Percentiles rank a stretch among this genome's conserved stretches.
phyloP scores from a whole-genome alignment of 2,113 vertebrate genomes.

The Emydura subglobosa region DNA sequence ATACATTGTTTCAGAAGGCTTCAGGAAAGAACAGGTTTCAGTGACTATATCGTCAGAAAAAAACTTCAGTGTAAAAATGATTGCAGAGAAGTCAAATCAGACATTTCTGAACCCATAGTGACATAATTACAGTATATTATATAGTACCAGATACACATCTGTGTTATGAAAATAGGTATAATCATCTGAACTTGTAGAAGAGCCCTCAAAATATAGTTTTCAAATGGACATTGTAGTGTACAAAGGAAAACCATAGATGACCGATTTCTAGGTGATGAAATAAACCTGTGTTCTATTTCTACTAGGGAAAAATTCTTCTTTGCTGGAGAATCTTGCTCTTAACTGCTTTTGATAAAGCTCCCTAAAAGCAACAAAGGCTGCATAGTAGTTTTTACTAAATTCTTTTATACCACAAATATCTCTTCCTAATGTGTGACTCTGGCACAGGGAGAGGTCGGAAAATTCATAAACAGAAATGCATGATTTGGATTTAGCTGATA shows the following conservation, averaged over 20 bases:
- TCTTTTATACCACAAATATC: not conserved
- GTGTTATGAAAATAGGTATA: not conserved
- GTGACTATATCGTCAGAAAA: not conserved
- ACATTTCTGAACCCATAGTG: not conserved
- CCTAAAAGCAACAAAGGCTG: not conserved
- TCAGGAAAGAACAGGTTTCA: not conserved
- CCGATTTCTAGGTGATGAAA: not conserved
- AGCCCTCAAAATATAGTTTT: not conserved
- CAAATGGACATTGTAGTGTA: not conserved
- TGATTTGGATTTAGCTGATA: not conserved
- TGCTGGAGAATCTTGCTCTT: not conserved
- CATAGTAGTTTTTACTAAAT: not conserved
- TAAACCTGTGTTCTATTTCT: not conserved
- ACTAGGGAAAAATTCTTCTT: not conserved
- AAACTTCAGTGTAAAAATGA: not conserved
- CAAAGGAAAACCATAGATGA: not conserved
- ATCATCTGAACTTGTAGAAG: not conserved
- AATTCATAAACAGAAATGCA: not conserved
- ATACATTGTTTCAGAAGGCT: not conserved
- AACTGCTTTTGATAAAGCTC: not conserved
- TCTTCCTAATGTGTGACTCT: rapidly evolving
- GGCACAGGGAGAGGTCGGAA: not conserved
- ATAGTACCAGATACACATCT: not conserved
- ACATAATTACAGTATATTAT: not conserved
- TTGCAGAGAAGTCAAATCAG: not conserved